Percentiles rank a stretch among this genome's conserved stretches.
Evolutionary conservation across 1,140 invertebrate genomes (phyloP).

Genomic region (Lordiphosa collinella): DNA sequence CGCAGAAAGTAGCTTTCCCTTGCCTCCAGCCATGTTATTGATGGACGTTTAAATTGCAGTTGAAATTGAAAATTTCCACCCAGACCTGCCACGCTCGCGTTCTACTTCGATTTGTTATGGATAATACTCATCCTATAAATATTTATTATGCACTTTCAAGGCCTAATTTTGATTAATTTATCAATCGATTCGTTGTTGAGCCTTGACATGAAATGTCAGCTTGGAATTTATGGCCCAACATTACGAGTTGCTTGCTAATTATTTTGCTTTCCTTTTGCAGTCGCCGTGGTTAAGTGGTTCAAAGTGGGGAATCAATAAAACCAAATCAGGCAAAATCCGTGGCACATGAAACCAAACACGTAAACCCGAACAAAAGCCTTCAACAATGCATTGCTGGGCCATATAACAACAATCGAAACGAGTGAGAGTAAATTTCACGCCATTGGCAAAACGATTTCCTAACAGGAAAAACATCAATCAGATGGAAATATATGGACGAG

Average conservation of each 20-base stretch:
- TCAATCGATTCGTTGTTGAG: constrained; percentile 61
- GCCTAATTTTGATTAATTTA: constrained; percentile 72
- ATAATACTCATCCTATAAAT: constrained; percentile 56
- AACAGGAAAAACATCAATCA: constrained; percentile 68
- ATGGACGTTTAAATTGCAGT: constrained; percentile 74
- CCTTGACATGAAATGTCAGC: constrained; percentile 72
- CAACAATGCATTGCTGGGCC: constrained; percentile 17
- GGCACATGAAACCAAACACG: constrained; percentile 57
- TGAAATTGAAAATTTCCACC: constrained; percentile 52
- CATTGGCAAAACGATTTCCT: constrained; percentile 67
- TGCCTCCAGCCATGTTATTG: constrained; percentile 26
- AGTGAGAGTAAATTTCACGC: constrained; percentile 69
- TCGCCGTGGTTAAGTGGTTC: constrained; percentile 25
- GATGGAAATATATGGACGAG: constrained; percentile 32
- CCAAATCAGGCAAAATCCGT: constrained; percentile 34
- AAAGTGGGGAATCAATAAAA: constrained; percentile 49
- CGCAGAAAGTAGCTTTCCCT: not conserved
- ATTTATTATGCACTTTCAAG: constrained; percentile 70
- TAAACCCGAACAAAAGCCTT: constrained; percentile 33
- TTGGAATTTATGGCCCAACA: constrained; percentile 58
- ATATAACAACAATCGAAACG: constrained; percentile 24
- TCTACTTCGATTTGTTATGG: constrained; percentile 13
- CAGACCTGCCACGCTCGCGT: constrained; percentile 18
- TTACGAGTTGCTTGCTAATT: constrained; percentile 59
- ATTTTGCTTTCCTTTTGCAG: constrained; percentile 35